Evolutionary conservation across 2,113 vertebrate genomes (phyloP).

Genomic region (Suncus etruscus): DNA sequence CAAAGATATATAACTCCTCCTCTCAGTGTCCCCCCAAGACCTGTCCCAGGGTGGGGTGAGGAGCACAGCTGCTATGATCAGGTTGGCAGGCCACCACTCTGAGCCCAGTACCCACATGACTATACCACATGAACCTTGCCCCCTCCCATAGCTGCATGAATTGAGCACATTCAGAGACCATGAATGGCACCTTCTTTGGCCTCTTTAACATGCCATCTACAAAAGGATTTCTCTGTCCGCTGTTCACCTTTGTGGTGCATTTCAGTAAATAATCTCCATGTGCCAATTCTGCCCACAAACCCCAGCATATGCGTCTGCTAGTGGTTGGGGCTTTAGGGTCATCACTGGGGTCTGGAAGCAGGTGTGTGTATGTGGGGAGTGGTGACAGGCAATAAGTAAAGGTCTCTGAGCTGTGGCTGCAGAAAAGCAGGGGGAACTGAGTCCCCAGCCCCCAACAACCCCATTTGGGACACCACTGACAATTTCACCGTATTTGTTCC

Average conservation of each 20-base stretch:
- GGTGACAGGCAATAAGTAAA: not conserved
- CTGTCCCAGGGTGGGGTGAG: not conserved
- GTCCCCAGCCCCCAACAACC: not conserved
- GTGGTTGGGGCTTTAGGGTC: not conserved
- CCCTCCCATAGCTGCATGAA: not conserved
- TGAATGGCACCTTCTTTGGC: constrained; percentile 1
- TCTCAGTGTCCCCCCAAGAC: not conserved
- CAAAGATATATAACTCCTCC: not conserved
- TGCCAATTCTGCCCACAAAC: constrained; percentile 41
- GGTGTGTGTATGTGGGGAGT: not conserved
- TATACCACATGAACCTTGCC: not conserved
- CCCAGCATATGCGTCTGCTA: not conserved
- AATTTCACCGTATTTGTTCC: not conserved
- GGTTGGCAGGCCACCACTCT: too few species aligned
- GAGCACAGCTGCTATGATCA: too few species aligned
- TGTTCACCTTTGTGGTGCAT: constrained; percentile 73
- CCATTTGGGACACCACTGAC: not conserved
- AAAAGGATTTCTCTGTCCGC: constrained; percentile 60
- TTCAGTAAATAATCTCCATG: constrained; percentile 51
- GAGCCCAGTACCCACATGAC: too few species aligned
- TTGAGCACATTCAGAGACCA: not conserved
- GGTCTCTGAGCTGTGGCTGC: not conserved
- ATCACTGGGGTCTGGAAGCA: too few species aligned
- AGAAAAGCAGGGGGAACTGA: not conserved
- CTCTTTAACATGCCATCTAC: constrained; percentile 38